phyloP scores from a whole-genome alignment of 2,113 vertebrate genomes.

The Spizaetus ornatus region DNA sequence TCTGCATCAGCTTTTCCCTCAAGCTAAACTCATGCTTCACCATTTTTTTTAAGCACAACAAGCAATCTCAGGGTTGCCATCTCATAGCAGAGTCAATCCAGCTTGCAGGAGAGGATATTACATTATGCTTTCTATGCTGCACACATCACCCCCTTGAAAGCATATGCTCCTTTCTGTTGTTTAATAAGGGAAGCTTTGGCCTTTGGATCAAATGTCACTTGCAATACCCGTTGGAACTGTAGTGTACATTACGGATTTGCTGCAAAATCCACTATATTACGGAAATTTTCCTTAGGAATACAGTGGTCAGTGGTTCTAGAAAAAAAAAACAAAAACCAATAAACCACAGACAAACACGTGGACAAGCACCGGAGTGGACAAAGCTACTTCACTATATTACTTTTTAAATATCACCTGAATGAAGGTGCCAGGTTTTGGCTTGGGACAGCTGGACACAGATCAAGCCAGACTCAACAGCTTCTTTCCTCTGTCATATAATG shows the following conservation, averaged over 20 bases:
- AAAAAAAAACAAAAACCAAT: not conserved
- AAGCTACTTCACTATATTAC: not conserved
- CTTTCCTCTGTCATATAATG: not conserved
- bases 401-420: not conserved
- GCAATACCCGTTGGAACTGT: not conserved
- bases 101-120: not conserved
- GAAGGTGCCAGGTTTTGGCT: not conserved
- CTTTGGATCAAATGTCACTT: constrained; percentile 20
- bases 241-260: not conserved
- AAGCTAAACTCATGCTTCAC: constrained; percentile 10
- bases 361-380: not conserved
- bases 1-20: constrained; percentile 26
- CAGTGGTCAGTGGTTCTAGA: not conserved
- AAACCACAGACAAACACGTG: not conserved
- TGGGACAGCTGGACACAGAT: not conserved
- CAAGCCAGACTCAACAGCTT: not conserved
- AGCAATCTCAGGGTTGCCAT: not conserved
- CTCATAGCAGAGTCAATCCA: not conserved
- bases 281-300: not conserved
- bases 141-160: not conserved
- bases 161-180: not conserved
- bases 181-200: not conserved
- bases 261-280: not conserved
- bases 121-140: not conserved
- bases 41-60: constrained; percentile 32